A percentile compares a stretch with the other conserved stretches of the same genome.
Evolutionary conservation across 1,140 invertebrate species (phyloP).

Genomic region (Gonioctena quinquepunctata): DNA sequence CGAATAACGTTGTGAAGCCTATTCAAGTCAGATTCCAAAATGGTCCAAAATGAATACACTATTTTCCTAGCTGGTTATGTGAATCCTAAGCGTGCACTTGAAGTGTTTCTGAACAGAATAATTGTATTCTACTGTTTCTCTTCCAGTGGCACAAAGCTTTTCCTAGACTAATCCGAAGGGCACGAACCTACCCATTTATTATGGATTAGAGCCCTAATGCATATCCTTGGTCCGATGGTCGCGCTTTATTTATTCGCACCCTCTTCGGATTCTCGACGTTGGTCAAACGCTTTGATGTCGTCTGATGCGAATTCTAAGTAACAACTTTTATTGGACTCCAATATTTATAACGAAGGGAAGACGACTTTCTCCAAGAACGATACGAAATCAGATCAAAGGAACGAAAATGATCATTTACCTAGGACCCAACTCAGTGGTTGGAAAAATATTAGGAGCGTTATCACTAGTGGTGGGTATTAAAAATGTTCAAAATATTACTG

Average conservation of each 20-base stretch:
- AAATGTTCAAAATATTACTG: too few species aligned
- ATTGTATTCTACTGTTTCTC: not conserved
- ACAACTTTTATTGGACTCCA: conserved; percentile 56
- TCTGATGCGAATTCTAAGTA: conserved; percentile 50
- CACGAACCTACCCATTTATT: conserved; percentile 2
- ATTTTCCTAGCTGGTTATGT: too few species aligned
- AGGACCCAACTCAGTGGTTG: too few species aligned
- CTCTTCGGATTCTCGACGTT: conserved; percentile 19
- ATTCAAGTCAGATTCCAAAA: too few species aligned
- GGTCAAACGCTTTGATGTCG: conserved; percentile 43
- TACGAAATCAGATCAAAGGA: too few species aligned
- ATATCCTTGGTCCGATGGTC: conserved; percentile 2
- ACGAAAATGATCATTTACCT: too few species aligned
- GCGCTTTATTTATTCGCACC: conserved; percentile 38
- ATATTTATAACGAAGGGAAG: conserved; percentile 49
- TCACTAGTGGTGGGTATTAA: too few species aligned
- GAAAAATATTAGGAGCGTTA: too few species aligned
- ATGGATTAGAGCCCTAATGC: conserved; percentile 14
- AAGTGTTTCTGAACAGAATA: too few species aligned
- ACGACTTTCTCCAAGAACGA: not conserved
- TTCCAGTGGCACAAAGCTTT: not conserved
- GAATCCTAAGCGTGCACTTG: too few species aligned
- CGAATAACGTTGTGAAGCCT: too few species aligned
- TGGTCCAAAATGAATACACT: too few species aligned
- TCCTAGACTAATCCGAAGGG: not conserved